These are phyloP conservation scores for Heliconius nattereri DNA, from an alignment of 1,140 invertebrate genomes.

Conservation along the genomic window DNA sequence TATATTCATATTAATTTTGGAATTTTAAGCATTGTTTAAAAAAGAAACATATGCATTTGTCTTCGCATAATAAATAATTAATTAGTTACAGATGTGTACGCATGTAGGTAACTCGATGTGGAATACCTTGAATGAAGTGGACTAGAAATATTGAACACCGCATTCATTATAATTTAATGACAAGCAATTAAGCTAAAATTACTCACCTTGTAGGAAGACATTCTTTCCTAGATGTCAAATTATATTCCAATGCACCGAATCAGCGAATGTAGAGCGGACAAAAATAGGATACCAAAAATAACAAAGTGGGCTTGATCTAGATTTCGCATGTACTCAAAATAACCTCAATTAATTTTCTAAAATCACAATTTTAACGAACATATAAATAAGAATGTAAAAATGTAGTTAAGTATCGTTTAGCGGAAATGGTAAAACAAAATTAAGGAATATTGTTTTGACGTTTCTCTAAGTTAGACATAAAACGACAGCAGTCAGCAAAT, in stretches of 20 bases:
- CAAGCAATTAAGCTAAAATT: constrained; percentile 34
- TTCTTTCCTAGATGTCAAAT: constrained; percentile 72
- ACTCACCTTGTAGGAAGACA: constrained; percentile 70
- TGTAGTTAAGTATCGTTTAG: constrained; percentile 1
- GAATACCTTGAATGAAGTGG: constrained; percentile 19
- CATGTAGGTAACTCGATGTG: constrained; percentile 15
- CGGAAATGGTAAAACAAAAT: constrained; percentile 57
- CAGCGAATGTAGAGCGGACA: constrained; percentile 69
- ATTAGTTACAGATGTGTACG: constrained; percentile 23
- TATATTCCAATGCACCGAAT: constrained; percentile 70
- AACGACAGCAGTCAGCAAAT: constrained; percentile 30
- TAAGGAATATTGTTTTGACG: constrained; percentile 70
- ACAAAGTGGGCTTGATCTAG: constrained; percentile 46
- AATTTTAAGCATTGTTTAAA: constrained; percentile 1
- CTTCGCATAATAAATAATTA: constrained; percentile 21
- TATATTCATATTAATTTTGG: background rate
- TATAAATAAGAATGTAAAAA: constrained; percentile 18
- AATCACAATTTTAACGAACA: constrained; percentile 9
- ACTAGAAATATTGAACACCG: constrained; percentile 20
- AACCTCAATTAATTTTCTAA: constrained; percentile 15
- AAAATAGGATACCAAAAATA: constrained; percentile 80
- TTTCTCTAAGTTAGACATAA: constrained; percentile 50
- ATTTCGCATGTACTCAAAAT: constrained; percentile 25
- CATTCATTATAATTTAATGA: constrained; percentile 31
- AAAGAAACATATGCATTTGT: constrained; percentile 17